Evolutionary conservation across 1,140 invertebrate genomes (phyloP).

Genomic region (Saccostrea cuccullata): DNA sequence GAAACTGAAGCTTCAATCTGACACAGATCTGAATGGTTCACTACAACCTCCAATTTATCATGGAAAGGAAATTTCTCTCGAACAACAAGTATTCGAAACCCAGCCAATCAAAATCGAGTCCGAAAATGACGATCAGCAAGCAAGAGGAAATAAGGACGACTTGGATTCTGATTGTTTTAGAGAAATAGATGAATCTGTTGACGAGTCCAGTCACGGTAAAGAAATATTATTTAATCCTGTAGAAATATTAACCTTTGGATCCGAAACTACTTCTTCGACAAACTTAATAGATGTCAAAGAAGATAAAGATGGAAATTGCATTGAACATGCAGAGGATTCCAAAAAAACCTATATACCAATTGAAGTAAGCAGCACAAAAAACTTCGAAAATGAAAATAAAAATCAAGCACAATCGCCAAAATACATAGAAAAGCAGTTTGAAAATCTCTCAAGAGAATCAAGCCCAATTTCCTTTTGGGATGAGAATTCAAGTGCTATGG

Average conservation of each 20-base stretch:
- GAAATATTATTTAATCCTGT: background rate
- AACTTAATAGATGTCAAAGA: background rate
- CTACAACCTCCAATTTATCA: background rate
- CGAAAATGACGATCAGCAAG: background rate
- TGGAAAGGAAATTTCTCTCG: too few relatives aligned
- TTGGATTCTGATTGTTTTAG: background rate
- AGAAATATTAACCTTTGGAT: background rate
- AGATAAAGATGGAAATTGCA: background rate
- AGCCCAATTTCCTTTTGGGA: too few relatives aligned
- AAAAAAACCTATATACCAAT: too few relatives aligned
- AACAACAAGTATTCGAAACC: background rate
- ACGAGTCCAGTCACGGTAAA: background rate
- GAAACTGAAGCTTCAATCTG: background rate
- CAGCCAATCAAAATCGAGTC: background rate
- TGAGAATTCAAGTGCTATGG: too few relatives aligned
- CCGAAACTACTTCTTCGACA: background rate
- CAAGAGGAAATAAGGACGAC: background rate
- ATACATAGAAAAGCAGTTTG: too few relatives aligned
- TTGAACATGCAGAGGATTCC: background rate
- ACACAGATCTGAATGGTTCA: background rate
- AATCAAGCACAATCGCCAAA: too few relatives aligned
- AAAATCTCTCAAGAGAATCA: too few relatives aligned
- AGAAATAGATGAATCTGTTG: background rate
- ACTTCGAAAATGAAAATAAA: too few relatives aligned
- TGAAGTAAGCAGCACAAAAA: too few relatives aligned